These are phyloP conservation scores for Xiphorhynchus erythropygius DNA, from an alignment of 2,797 vertebrate species.

Conservation along the genomic window DNA sequence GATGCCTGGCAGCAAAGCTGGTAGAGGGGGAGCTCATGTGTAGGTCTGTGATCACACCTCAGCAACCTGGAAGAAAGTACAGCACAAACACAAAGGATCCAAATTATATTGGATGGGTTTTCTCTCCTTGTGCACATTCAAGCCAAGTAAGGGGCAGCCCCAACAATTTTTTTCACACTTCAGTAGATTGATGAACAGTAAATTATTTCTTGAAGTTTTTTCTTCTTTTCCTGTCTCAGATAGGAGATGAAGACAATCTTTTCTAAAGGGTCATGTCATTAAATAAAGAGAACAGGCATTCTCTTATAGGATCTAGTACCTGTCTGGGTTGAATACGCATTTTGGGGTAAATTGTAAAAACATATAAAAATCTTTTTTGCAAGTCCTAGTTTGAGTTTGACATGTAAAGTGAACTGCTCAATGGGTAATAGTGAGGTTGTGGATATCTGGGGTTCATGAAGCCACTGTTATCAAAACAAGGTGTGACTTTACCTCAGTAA, in stretches of 20 bases:
- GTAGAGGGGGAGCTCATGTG: neutral
- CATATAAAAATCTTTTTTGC: neutral
- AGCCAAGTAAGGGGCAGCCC: neutral
- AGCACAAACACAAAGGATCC: neutral
- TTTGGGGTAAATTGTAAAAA: neutral
- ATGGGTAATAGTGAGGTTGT: neutral
- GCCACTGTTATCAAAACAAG: neutral
- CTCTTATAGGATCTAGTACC: neutral
- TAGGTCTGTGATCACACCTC: neutral
- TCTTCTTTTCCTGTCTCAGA: neutral
- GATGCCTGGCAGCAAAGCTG: neutral
- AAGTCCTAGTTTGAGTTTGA: neutral
- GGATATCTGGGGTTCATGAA: neutral
- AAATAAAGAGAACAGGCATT: neutral
- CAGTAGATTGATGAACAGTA: neutral
- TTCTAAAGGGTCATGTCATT: neutral
- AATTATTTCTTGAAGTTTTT: neutral
- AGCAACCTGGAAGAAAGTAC: neutral
- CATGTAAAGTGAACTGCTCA: neutral
- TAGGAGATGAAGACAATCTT: neutral
- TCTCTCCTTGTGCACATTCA: neutral
- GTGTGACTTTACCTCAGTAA: neutral
- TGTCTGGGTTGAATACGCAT: neutral
- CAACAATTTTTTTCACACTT: rapidly evolving
- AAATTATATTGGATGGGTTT: neutral